Evolutionary conservation across 1,140 invertebrate genomes (phyloP), one percentile per base, ranked within the genome.

Genomic region (Drosophila nebulosa): DNA sequence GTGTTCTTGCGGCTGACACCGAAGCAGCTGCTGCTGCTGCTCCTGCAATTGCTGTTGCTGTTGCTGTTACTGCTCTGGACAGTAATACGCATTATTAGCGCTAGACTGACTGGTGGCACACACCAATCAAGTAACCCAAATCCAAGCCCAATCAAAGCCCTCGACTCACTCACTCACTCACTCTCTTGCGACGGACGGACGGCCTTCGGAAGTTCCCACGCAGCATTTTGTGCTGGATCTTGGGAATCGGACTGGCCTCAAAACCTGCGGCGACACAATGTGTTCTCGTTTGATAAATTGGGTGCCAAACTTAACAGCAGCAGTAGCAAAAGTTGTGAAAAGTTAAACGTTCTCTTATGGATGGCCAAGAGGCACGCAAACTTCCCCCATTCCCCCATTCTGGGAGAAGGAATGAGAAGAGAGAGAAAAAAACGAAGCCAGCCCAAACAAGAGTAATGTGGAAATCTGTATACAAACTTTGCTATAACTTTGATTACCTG

Each of bases 61-160:
- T 57, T 3, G 39, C 60, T 12, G 26, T 27, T 35, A 4, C 71
- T 75, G 72, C 21, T 65, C 39, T 57, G 62, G 74, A 72, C 75
- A 69, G 63, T 86, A 86, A 78, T 78, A 64, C 74, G 78, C 72
- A 88, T 86, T 86, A 88, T 68, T 79, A 70, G 71, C 83, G 81
- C 80, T 70, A 85, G 80, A 79, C 69, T 85, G 80, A 79, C 73
- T 85, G 80, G 67, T 70, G 66, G 51, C 78, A 46, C 39, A 46
- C 39, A 46, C 39, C 39, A 62, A 67, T 57, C 67, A 39, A 26
- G 42, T 16, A 51, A 30, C 27, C 36, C 59, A 42, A 42, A 16
- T 16, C 14, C 42, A 64, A 21, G 9, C 5, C 52, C 63, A 57
- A 57, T 50, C 14, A 18, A 42, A 24, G 42, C 5, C 59, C 59